Conservation (phyloP, 2,888 invertebrate genomes). For the Dyspetes luteomarginatus region DNA sequence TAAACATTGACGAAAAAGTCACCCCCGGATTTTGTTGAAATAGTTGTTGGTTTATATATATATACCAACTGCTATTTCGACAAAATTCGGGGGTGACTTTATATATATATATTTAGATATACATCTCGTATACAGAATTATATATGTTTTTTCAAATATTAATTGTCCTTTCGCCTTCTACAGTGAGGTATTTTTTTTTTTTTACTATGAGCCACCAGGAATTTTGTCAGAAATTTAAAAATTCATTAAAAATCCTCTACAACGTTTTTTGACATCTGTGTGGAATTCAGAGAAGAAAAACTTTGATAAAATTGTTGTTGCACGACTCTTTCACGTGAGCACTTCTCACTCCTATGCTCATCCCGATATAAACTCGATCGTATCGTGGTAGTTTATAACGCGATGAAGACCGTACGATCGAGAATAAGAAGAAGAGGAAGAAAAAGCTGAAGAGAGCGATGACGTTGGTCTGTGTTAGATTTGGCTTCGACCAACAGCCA, state of each 20-base stretch:
- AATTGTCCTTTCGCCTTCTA: no score
- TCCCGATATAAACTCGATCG: constrained; percentile 61
- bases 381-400: constrained; percentile 44
- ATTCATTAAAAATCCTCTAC: no score
- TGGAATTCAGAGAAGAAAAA: constrained; percentile 23
- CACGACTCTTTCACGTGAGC: constrained; percentile 62
- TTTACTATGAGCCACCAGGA: no score
- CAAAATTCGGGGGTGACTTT: not conserved
- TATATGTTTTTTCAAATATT: no score
- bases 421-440: constrained; percentile 16
- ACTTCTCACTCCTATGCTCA: constrained; percentile 38
- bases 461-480: constrained; percentile 25
- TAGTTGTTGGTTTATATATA: no score
- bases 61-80: no score
- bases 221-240: no score
- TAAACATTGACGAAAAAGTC: not conserved
- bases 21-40: not conserved
- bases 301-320: constrained; percentile 45
- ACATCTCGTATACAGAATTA: no score
- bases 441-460: constrained; percentile 19
- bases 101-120: no score
- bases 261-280: not conserved
- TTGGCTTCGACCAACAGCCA: constrained; percentile 36
- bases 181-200: no score
- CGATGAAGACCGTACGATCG: not conserved